Evolutionary conservation across 2,888 invertebrate genomes (phyloP).

Genomic region (Drosophila sordidula): DNA sequence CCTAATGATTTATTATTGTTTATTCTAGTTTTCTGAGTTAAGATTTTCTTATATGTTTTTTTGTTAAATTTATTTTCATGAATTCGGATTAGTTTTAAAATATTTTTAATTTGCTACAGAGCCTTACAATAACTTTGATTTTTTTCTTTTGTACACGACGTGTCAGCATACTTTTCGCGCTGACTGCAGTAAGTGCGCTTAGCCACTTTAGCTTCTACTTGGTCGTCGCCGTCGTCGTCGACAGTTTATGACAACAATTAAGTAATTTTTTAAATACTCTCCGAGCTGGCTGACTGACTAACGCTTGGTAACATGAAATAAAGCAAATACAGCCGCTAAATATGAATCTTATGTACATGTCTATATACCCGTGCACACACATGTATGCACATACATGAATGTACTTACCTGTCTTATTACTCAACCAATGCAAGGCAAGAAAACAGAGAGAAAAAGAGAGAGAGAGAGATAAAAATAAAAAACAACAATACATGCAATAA

Average conservation of each 20-base stretch:
- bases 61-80: not conserved
- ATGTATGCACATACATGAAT: not conserved
- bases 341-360: conserved; percentile 48
- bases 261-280: conserved; percentile 77
- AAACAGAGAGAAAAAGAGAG: conserved; percentile 21
- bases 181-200: conserved; percentile 54
- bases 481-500: conserved; percentile 64
- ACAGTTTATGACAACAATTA: conserved; percentile 78
- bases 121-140: not conserved
- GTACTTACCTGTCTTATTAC: conserved; percentile 55
- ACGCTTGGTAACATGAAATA: conserved; percentile 55
- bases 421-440: conserved; percentile 57
- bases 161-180: conserved; percentile 23
- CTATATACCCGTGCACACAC: conserved; percentile 28
- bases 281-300: conserved; percentile 57
- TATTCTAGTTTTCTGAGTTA: not conserved
- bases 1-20: no score
- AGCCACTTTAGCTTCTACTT: conserved; percentile 51
- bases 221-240: conserved; percentile 41
- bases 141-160: no score
- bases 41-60: not conserved
- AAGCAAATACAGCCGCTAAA: conserved; percentile 51
- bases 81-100: not conserved
- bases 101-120: no score
- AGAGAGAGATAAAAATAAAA: conserved; percentile 13